phyloP scores from a whole-genome alignment of 1,140 invertebrate genomes.

The Cotesia typhae region DNA sequence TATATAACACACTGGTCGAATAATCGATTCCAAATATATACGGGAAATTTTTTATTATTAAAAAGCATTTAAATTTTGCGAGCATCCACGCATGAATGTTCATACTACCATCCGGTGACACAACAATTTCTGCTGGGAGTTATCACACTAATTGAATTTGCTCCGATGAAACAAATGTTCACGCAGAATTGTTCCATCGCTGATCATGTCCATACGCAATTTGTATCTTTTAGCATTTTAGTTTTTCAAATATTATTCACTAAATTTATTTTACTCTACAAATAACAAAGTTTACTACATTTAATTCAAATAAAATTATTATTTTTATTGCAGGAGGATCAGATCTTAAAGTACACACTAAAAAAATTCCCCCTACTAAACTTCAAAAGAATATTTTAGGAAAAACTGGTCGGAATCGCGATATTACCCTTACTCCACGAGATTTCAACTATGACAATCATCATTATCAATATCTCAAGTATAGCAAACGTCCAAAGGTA shows the following conservation, averaged over 20 bases:
- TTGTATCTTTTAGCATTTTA: not conserved
- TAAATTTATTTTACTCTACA: too few species aligned
- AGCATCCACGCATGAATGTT: not conserved
- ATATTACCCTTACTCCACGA: constrained; percentile 74
- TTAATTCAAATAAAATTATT: constrained; percentile 10
- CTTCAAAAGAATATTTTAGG: constrained; percentile 70
- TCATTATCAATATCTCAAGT: constrained; percentile 83
- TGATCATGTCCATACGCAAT: not conserved
- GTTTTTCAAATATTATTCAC: not conserved
- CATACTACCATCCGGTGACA: not conserved
- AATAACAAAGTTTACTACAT: constrained; percentile 8
- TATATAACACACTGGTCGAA: not conserved
- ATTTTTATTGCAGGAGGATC: constrained; percentile 62
- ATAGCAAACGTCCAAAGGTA: constrained; percentile 77
- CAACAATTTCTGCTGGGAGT: not conserved
- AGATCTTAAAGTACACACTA: constrained; percentile 67
- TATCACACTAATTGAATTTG: constrained; percentile 27
- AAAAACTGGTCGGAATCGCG: constrained; percentile 71
- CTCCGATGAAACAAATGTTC: constrained; percentile 4
- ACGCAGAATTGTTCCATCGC: constrained; percentile 6
- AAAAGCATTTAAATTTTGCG: constrained; percentile 9
- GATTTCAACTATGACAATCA: constrained; percentile 84
- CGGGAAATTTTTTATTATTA: constrained; percentile 2
- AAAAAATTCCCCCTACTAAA: constrained; percentile 71
- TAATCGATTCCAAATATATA: constrained; percentile 14